Conservation (phyloP, 2,113 vertebrate genomes). For the Xiphophorus couchianus region DNA sequence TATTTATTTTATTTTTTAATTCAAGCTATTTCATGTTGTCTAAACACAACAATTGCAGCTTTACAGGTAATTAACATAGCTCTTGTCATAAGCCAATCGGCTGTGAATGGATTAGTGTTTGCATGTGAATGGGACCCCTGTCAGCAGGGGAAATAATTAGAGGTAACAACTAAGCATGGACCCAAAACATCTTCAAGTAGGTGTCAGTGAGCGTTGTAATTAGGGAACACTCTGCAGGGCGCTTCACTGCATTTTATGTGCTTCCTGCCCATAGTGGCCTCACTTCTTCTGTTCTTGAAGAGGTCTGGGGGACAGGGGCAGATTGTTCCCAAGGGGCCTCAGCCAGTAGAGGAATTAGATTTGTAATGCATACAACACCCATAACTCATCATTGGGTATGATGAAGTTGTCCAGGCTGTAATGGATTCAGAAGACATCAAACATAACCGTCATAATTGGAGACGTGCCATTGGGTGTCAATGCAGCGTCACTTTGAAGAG, state of each 20-base stretch:
- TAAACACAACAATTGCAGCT: slow-evolving; percentile 58
- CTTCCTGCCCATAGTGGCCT: slow-evolving; percentile 25
- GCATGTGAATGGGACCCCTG: slow-evolving; percentile 66
- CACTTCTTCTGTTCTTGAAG: slow-evolving; percentile 24
- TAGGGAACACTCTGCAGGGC: slow-evolving; percentile 42
- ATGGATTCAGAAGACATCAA: slow-evolving; percentile 36
- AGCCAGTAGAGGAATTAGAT: slow-evolving; percentile 14
- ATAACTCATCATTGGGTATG: slow-evolving; percentile 40
- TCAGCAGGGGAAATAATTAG: slow-evolving; percentile 69
- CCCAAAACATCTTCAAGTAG: slow-evolving; percentile 61
- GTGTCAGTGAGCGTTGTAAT: slow-evolving; percentile 61
- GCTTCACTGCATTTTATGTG: slow-evolving; percentile 41
- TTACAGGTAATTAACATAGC: slow-evolving; percentile 69
- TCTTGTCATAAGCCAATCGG: slow-evolving; percentile 65
- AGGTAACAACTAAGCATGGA: slow-evolving; percentile 69
- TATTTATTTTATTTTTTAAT: slow-evolving; percentile 18
- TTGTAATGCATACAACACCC: slow-evolving; percentile 27
- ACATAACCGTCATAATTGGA: slow-evolving; percentile 50
- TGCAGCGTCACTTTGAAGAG: slow-evolving; percentile 18
- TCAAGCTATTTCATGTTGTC: slow-evolving; percentile 57
- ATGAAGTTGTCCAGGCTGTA: slow-evolving; percentile 43
- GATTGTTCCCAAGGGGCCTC: slow-evolving; percentile 2
- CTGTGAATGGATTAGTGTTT: slow-evolving; percentile 71
- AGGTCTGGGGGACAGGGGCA: neutral
- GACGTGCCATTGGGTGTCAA: slow-evolving; percentile 49